Base-by-base conservation (phyloP, 2,797 vertebrate species). In the Lithobates pipiens region DNA sequence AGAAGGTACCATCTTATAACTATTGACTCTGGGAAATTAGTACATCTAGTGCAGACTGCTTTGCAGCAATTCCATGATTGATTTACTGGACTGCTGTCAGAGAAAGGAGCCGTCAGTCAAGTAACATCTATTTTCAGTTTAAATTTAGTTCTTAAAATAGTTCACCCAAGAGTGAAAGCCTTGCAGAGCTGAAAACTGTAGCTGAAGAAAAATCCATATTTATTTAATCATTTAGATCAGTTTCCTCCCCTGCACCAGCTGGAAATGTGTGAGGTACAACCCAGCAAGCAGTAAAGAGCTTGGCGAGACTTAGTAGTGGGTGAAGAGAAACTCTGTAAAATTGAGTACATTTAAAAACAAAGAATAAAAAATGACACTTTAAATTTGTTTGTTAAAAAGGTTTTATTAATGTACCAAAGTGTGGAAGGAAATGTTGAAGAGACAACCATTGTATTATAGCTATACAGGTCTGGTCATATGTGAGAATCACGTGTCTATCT, bases 191-290 rank as follows among this genome's bases (percentile, higher is more conserved):
- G 29, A 32, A 70, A 15, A 70, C 68, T 34, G 69, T 15, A 71
- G 32, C 18, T 34, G 69, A 25, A 18, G 15, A 34, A 67, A 29
- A 32, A 32, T 39, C 69, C 34, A 34, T 18, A 36, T 71, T 21
- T 71, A 29, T 21, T 36, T 71, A 34, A 71, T 39, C 13, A 36
- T 18, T 34, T 39, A 34, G 69, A 71, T 32, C 34, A 34, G 9
- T 16, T 71, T 71, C 69, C 69, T 71, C 69, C 34, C 69, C 69
- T 71, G 34, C 15, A 34, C 34, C 32, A 71, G 29, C 69, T 71
- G 29, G 32, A 71, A 36, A 21, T 36, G 15, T 36, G 69, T 39
- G 29, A 70, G 27, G 27, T 70, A 25, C 29, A 70, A n/a, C 25
- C 63, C 27, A 27, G 68, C 68, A 27, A 15, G 7, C 25, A 32